Evolutionary conservation across 1,140 invertebrate genomes (phyloP).

Genomic region (Contarinia nasturtii): DNA sequence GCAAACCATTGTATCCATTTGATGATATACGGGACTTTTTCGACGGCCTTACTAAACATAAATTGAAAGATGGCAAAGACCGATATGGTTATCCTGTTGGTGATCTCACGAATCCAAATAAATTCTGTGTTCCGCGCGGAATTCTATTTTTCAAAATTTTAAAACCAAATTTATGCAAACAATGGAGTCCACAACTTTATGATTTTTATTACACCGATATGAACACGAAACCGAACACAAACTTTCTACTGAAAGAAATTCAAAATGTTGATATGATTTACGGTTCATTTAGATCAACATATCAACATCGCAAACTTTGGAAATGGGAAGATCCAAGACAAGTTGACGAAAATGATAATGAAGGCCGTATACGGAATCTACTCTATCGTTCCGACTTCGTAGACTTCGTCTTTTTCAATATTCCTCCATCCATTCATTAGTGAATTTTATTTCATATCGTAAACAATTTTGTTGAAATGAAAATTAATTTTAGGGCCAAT

Average conservation of each 20-base stretch:
- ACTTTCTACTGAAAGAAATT: constrained; percentile 11
- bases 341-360: constrained; percentile 14
- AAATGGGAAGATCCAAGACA: constrained; percentile 19
- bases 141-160: constrained; percentile 15
- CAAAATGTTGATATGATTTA: constrained; percentile 10
- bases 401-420: too few species aligned
- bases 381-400: constrained; percentile 14
- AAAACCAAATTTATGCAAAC: constrained; percentile 7
- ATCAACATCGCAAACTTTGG: constrained; percentile 13
- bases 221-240: constrained; percentile 4
- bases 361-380: constrained; percentile 8
- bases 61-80: constrained; percentile 13
- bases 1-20: constrained; percentile 37
- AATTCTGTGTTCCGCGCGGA: constrained; percentile 21
- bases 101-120: constrained; percentile 5
- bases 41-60: constrained; percentile 23
- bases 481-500: too few species aligned
- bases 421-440: too few species aligned
- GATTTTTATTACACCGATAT: constrained; percentile 15
- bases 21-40: constrained; percentile 31
- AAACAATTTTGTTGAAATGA: too few species aligned
- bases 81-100: constrained; percentile 9
- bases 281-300: constrained; percentile 16
- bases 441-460: too few species aligned
- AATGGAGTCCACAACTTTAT: constrained; percentile 2